A percentile compares a stretch with the other conserved stretches of the same genome.
Conservation (phyloP, 2,113 vertebrate genomes). For the Junco hyemalis region DNA sequence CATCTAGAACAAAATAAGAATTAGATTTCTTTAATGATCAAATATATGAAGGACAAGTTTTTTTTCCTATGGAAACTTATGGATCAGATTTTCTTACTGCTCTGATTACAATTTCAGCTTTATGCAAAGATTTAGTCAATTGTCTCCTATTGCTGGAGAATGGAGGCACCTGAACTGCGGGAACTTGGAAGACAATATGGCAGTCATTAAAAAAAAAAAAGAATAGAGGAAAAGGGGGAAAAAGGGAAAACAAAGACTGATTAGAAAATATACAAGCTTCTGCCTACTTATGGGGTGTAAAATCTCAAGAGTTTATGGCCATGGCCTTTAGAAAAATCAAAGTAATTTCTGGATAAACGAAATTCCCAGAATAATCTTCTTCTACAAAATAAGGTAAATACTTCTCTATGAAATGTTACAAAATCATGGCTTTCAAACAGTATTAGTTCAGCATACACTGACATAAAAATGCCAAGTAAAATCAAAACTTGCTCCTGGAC, state of each 20-base stretch:
- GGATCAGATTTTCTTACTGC: neutral
- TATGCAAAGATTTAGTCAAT: neutral
- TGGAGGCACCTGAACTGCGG: neutral
- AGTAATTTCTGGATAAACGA: neutral
- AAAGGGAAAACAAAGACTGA: rapidly evolving
- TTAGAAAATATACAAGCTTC: neutral
- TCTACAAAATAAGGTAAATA: neutral
- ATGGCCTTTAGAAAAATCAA: neutral
- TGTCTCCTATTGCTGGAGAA: neutral
- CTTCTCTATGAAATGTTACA: neutral
- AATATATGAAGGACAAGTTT: neutral
- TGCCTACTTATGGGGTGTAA: neutral
- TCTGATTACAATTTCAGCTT: neutral
- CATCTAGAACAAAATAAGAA: neutral
- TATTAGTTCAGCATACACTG: neutral
- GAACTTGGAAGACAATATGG: neutral
- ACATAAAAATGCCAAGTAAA: neutral
- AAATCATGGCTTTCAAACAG: neutral
- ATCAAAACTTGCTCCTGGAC: neutral
- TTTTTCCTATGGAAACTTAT: neutral
- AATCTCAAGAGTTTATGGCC: neutral
- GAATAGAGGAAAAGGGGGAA: too few species aligned
- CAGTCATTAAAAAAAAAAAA: neutral
- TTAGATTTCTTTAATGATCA: neutral
- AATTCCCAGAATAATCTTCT: neutral